Evolutionary conservation across 2,888 invertebrate species (phyloP).

Genomic region (Pocota personata): DNA sequence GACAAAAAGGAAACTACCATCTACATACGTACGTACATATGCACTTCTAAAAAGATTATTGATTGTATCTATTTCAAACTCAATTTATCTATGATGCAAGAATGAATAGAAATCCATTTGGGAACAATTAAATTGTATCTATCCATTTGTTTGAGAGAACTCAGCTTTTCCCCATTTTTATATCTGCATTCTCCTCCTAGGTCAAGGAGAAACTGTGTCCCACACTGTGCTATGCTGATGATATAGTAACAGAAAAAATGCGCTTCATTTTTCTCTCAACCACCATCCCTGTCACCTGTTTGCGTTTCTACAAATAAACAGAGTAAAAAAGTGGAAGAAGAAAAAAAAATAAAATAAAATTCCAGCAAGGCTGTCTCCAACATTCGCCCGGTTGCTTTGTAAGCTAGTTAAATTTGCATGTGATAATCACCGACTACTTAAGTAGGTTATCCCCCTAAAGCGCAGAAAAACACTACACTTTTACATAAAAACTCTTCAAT

Average conservation of each 20-base stretch:
- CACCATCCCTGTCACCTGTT: slow-evolving; percentile 64
- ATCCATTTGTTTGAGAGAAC: background rate
- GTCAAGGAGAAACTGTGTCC: slow-evolving; percentile 51
- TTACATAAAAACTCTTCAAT: slow-evolving; percentile 39
- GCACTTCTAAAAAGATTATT: background rate
- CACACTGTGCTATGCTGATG: background rate
- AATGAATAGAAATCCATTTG: background rate
- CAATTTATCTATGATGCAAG: background rate
- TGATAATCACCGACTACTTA: slow-evolving; percentile 71
- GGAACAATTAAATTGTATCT: slow-evolving; percentile 5
- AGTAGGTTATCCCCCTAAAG: slow-evolving; percentile 70
- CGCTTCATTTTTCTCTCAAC: slow-evolving; percentile 8
- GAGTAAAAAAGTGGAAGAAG: background rate
- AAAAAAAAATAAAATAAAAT: slow-evolving; percentile 26
- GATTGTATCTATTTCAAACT: background rate
- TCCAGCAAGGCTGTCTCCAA: slow-evolving; percentile 62
- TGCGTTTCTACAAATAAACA: slow-evolving; percentile 51
- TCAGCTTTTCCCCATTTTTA: background rate
- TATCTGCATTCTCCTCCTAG: slow-evolving; percentile 48
- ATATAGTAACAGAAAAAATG: slow-evolving; percentile 10
- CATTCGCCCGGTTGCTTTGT: slow-evolving; percentile 53
- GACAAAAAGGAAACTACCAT: no score
- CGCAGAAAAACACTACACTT: slow-evolving; percentile 45
- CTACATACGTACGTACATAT: background rate
- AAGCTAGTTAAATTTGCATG: slow-evolving; percentile 73